Conservation (phyloP, 1,140 invertebrate species). For the Acromyrmex charruanus region DNA sequence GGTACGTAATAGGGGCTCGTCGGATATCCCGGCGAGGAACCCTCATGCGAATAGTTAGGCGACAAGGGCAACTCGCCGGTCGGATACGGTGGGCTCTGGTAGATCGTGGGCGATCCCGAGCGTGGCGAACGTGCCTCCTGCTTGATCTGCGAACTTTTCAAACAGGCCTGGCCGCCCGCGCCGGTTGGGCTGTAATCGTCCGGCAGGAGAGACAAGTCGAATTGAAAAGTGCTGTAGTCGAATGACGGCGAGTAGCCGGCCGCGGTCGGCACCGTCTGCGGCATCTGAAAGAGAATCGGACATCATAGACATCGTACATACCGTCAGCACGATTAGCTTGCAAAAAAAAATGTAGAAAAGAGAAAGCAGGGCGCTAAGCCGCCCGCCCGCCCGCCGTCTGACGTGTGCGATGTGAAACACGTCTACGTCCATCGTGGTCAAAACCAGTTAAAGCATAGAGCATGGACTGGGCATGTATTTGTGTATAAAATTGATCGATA, state of each 20-base stretch:
- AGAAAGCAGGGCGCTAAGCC: constrained; percentile 41
- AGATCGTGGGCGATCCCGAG: constrained; percentile 83
- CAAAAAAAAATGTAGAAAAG: constrained; percentile 19
- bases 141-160: constrained; percentile 84
- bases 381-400: constrained; percentile 1
- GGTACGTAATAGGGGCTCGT: constrained; percentile 88
- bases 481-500: no score
- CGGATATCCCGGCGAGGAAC: constrained; percentile 87
- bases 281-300: constrained; percentile 89
- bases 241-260: constrained; percentile 90
- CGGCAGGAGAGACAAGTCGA: constrained; percentile 92
- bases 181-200: constrained; percentile 85
- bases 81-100: constrained; percentile 87
- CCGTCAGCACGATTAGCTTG: constrained; percentile 17
- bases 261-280: constrained; percentile 92
- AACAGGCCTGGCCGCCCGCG: constrained; percentile 65
- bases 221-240: constrained; percentile 90
- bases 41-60: constrained; percentile 87
- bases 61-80: constrained; percentile 87
- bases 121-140: constrained; percentile 83
- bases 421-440: constrained; percentile 16
- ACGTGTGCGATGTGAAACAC: not conserved
- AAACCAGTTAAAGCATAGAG: constrained; percentile 7
- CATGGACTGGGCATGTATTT: no score
- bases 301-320: constrained; percentile 22